A percentile compares a stretch with the other conserved stretches of the same genome.
These are phyloP conservation scores for Cladorhizidae sp. DNA, from an alignment of 37 sponge, comb jelly and placozoan species.

Conservation along the genomic window DNA sequence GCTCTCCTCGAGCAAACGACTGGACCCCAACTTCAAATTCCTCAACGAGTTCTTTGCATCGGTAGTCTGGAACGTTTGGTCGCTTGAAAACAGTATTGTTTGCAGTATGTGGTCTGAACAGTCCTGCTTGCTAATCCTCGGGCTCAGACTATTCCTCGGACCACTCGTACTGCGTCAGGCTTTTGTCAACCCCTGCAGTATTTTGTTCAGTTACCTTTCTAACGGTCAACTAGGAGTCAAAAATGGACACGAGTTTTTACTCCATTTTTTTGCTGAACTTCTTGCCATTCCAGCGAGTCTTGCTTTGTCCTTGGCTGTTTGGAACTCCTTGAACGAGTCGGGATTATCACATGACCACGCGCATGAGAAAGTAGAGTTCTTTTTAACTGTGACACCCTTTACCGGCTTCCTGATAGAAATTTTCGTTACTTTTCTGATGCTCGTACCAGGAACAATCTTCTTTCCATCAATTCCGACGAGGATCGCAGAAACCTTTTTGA, in stretches of 20 bases:
- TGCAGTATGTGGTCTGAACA: neutral
- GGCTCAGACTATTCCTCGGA: constrained; percentile 1
- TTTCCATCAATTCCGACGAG: neutral
- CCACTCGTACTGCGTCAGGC: constrained; percentile 6
- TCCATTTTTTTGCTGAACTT: neutral
- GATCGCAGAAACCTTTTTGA: neutral
- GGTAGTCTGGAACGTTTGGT: constrained; percentile 14
- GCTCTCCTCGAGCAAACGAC: neutral
- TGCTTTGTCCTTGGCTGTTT: neutral
- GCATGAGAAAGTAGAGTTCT: neutral
- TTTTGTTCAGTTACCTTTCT: neutral
- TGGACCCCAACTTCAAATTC: neutral
- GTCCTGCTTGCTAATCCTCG: neutral
- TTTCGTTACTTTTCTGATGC: constrained; percentile 9
- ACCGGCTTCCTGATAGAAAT: constrained; percentile 17
- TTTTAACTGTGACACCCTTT: neutral
- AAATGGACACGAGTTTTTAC: neutral
- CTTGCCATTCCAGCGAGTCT: constrained; percentile 2
- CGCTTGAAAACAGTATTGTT: constrained; percentile 20
- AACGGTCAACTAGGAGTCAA: neutral
- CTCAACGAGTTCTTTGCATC: constrained; percentile 44
- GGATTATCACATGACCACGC: constrained; percentile 10
- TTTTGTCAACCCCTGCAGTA: constrained; percentile 5
- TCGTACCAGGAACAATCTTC: neutral
- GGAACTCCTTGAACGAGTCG: constrained; percentile 2